Evolutionary conservation across 2,888 invertebrate species (phyloP), one percentile per base, ranked within the genome.

Genomic region (Epirrhoe alternata): DNA sequence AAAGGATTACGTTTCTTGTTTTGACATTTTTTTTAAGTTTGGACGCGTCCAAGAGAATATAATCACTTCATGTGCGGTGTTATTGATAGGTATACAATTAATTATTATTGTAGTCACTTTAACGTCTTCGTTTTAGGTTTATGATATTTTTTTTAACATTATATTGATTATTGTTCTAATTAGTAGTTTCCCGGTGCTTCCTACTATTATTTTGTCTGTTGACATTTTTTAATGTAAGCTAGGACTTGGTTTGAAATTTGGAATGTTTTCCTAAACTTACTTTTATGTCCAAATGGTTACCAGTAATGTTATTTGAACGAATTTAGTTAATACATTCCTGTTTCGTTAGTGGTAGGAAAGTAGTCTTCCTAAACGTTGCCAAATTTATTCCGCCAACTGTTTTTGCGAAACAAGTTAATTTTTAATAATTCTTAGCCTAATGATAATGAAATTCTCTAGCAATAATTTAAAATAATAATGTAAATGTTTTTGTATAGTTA

Each of bases 291-390:
- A 87, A 86, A 82, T 67, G 89, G 92, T 93, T 93, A 93, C 92
- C 92, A 92, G 82, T 88, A 78, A 72, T 87, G 89, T 90, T 91
- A 87, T 90, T 87, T 80, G 86, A 90, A 86, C 91, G 91, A 91
- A 91, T 92, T 93, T 92, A 91, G 91, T 92, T 90, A 83, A 85
- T 84, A 88, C 91, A 92, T 89, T 90, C 87, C 90, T 91, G 88
- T 93, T 92, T 92, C 89, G 89, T 90, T 90, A 91, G 90, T 90
- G 86, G 88, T 92, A 92, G 90, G 87, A 90, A 89, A 91, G 90
- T 92, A 92, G 92, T 93, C 93, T 93, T 93, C 92, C 92, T 89
- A 83, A 92, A 91, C 90, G 90, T 92, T 92, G 93, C 93, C 93
- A 93, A 93, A 93, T 90, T 89, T 82, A 85, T 83, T 86, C 88